Conservation (phyloP, 2,888 invertebrate species). For the Drosophila histrio region DNA sequence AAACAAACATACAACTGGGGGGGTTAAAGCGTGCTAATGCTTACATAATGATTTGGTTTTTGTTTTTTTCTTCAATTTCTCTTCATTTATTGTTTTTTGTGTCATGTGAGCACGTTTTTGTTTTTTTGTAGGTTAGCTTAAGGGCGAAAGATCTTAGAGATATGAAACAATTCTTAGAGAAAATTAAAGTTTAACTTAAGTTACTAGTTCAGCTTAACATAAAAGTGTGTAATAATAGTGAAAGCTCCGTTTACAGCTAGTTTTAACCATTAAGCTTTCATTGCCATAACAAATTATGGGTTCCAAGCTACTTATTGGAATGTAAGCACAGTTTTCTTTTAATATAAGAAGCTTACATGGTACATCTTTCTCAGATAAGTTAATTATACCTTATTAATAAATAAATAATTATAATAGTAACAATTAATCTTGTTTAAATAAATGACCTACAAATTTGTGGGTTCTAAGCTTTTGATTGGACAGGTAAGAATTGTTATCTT, state of each 20-base stretch:
- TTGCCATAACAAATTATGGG: background rate
- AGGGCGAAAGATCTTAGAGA: background rate
- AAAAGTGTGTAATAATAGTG: background rate
- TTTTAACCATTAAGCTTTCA: background rate
- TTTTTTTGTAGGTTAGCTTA: background rate
- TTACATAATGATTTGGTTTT: slow-evolving; percentile 57
- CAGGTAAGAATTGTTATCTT: too few relatives aligned
- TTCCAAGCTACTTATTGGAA: background rate
- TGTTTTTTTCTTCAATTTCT: slow-evolving; percentile 15
- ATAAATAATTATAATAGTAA: too few relatives aligned
- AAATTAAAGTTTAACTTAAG: background rate
- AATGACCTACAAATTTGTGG: background rate
- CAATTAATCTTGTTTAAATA: too few relatives aligned
- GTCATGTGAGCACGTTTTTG: slow-evolving; percentile 13
- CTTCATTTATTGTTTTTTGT: slow-evolving; percentile 16
- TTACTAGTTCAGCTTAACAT: background rate
- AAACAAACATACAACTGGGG: slow-evolving; percentile 18
- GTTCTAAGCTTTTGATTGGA: background rate
- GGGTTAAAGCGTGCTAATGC: slow-evolving; percentile 67
- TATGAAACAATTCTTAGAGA: background rate
- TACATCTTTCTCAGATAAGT: too few relatives aligned
- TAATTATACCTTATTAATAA: too few relatives aligned
- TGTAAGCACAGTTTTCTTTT: too few relatives aligned
- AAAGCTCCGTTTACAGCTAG: background rate
- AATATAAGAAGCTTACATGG: too few relatives aligned